Evolutionary conservation across 2,797 vertebrate genomes (phyloP).

Genomic region (Clarias platycephalus): DNA sequence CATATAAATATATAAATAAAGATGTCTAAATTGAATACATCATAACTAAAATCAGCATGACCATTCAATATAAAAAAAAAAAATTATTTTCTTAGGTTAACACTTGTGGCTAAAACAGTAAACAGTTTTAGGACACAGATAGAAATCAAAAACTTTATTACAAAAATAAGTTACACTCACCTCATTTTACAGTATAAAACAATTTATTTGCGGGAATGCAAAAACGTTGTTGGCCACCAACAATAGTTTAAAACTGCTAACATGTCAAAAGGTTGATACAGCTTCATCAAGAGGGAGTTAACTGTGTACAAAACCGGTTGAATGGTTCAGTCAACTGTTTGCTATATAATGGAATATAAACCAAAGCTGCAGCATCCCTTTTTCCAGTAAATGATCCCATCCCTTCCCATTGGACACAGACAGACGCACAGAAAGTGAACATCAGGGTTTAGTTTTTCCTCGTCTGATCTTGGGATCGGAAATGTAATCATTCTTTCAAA

Average conservation of each 20-base stretch:
- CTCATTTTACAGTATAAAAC: slow-evolving; percentile 99
- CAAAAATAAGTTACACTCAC: slow-evolving; percentile 99
- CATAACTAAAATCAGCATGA: no score
- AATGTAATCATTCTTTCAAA: slow-evolving; percentile 61
- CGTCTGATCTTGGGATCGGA: slow-evolving; percentile 43
- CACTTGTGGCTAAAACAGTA: slow-evolving; percentile 47
- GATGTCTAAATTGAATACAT: neutral
- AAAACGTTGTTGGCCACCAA: slow-evolving; percentile 99
- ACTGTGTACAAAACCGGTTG: slow-evolving; percentile 97
- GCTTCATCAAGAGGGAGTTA: slow-evolving; percentile 93
- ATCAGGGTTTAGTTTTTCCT: slow-evolving; percentile 1
- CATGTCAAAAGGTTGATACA: slow-evolving; percentile 89
- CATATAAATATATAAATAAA: neutral
- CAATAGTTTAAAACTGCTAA: slow-evolving; percentile 99
- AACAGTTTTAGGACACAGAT: slow-evolving; percentile 92
- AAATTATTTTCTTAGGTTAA: neutral
- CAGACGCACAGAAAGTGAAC: slow-evolving; percentile 47
- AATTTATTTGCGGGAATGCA: slow-evolving; percentile 99
- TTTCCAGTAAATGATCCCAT: slow-evolving; percentile 76
- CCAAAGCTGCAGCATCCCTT: slow-evolving; percentile 98
- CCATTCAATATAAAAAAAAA: neutral
- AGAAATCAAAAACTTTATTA: slow-evolving; percentile 99
- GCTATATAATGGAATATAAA: slow-evolving; percentile 80
- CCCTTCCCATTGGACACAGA: slow-evolving; percentile 61
- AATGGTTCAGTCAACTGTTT: slow-evolving; percentile 79